These are phyloP conservation scores for Mimachlamys varia DNA, from an alignment of 2,888 invertebrate genomes.

Conservation along the genomic window DNA sequence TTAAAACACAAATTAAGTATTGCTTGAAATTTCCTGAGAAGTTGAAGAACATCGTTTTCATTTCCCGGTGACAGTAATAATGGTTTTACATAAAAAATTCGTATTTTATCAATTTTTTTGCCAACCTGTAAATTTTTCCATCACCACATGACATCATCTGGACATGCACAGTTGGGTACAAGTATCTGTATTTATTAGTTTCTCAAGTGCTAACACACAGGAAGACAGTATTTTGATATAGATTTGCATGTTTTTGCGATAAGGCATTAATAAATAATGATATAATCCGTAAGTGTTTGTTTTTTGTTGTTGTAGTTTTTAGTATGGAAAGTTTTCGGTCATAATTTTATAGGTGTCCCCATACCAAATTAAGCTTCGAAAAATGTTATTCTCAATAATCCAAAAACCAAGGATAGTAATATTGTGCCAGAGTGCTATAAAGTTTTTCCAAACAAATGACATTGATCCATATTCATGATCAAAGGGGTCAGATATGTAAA, in stretches of 20 bases:
- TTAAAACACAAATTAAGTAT: no score
- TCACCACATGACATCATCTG: neutral
- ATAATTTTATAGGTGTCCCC: no score
- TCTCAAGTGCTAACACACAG: neutral
- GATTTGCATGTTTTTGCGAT: constrained; percentile 1
- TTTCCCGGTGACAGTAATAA: neutral
- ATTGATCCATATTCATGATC: no score
- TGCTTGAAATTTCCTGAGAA: no score
- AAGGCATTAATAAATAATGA: neutral
- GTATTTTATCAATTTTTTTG: neutral
- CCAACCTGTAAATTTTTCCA: neutral
- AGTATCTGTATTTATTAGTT: neutral
- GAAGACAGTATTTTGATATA: neutral
- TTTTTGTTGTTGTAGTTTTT: neutral
- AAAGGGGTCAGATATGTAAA: no score
- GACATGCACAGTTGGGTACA: neutral
- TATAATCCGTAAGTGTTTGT: neutral
- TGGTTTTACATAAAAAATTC: neutral
- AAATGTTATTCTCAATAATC: no score
- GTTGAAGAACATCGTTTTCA: no score
- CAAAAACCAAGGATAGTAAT: no score
- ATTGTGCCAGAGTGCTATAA: no score
- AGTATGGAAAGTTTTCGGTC: no score
- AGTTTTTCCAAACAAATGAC: no score
- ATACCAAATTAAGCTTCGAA: no score